A percentile compares a stretch with the other conserved stretches of the same genome.
Conservation (phyloP, 2,113 vertebrate genomes). For the Anas platyrhynchos region DNA sequence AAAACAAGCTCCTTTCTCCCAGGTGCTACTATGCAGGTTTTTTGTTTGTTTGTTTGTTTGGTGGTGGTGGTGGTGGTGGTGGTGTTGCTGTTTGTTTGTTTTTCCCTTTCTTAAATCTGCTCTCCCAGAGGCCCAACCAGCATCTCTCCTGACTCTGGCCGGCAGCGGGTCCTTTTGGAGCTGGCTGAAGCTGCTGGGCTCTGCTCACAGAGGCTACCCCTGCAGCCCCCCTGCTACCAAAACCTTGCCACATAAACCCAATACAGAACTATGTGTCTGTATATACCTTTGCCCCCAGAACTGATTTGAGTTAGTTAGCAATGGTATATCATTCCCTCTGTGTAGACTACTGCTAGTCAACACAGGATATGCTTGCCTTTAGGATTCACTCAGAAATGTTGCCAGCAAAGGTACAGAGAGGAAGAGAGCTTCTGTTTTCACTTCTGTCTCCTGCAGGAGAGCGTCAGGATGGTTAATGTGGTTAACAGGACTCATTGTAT, state of each 20-base stretch:
- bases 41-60: too few relatives aligned
- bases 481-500: background rate
- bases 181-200: background rate
- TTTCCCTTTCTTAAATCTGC: background rate
- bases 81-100: background rate
- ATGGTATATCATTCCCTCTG: background rate
- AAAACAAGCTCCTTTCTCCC: background rate
- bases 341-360: background rate
- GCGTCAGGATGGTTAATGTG: background rate
- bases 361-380: background rate
- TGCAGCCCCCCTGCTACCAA: background rate
- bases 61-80: too few relatives aligned
- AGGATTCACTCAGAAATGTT: background rate
- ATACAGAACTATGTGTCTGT: background rate
- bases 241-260: background rate
- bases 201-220: background rate
- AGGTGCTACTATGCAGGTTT: background rate
- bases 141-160: too few relatives aligned
- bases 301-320: background rate
- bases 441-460: background rate
- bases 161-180: background rate
- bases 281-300: background rate
- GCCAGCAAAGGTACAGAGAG: background rate
- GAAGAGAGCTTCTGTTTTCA: background rate
- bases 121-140: background rate